phyloP scores from a whole-genome alignment of 1,140 invertebrate genomes.

The Drosophila setifemur region DNA sequence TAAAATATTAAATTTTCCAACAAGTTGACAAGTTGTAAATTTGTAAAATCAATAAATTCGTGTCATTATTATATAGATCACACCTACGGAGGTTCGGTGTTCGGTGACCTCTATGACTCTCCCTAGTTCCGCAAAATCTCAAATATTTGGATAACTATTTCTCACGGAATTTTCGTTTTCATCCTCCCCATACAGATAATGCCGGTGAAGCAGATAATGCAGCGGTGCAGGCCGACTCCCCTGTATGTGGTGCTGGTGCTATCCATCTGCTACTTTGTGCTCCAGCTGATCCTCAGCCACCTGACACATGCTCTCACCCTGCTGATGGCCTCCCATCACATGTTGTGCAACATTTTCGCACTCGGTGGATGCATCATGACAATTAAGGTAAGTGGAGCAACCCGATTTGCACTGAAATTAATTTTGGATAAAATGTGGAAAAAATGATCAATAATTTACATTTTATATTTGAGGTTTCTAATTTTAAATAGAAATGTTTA shows the following conservation, averaged over 20 bases:
- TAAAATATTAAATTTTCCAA: too few species aligned
- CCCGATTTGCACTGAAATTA: constrained; percentile 1
- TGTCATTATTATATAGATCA: constrained; percentile 22
- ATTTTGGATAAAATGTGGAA: too few species aligned
- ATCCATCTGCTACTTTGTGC: constrained; percentile 88
- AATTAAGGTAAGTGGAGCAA: constrained; percentile 86
- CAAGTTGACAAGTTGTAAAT: constrained; percentile 8
- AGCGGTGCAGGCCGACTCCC: constrained; percentile 87
- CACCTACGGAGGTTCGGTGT: constrained; percentile 12
- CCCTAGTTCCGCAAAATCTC: not conserved
- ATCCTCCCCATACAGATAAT: constrained; percentile 74
- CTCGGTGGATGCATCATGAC: constrained; percentile 88
- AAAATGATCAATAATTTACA: too few species aligned
- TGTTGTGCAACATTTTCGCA: constrained; percentile 91
- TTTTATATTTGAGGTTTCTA: too few species aligned
- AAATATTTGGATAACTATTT: constrained; percentile 36
- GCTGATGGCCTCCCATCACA: constrained; percentile 92
- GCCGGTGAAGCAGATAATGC: constrained; percentile 89
- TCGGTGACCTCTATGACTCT: not conserved
- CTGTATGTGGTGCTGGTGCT: constrained; percentile 88
- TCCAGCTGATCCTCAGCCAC: constrained; percentile 90
- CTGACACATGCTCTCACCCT: constrained; percentile 92
- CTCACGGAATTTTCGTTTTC: not conserved
- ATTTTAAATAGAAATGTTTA: too few species aligned
- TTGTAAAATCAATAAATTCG: constrained; percentile 4